Conservation (phyloP, 2,797 vertebrate species). For the Urophycis tenuis region DNA sequence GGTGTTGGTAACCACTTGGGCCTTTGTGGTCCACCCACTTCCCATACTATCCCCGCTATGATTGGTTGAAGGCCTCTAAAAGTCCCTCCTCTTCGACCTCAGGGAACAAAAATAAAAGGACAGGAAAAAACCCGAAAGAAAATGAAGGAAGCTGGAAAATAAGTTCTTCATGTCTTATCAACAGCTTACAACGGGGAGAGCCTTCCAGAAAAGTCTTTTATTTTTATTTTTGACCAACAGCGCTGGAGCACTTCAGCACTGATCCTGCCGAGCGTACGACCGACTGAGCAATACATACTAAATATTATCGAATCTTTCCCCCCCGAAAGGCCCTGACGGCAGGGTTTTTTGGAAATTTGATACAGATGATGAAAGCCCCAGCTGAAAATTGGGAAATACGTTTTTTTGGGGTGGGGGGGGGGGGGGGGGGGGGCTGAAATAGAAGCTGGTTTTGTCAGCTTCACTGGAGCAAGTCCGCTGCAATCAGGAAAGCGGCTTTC, state of each 20-base stretch:
- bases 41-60: neutral
- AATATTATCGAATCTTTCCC: constrained; percentile 56
- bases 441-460: constrained; percentile 46
- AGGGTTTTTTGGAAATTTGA: constrained; percentile 48
- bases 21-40: neutral
- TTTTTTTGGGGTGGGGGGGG: too few relatives aligned
- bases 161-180: constrained; percentile 44
- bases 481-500: constrained; percentile 32
- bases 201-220: constrained; percentile 45
- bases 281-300: constrained; percentile 53
- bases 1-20: neutral
- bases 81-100: neutral
- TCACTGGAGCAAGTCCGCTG: constrained; percentile 43
- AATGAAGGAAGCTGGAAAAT: constrained; percentile 42
- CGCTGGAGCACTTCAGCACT: constrained; percentile 24
- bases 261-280: constrained; percentile 31
- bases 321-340: constrained; percentile 36
- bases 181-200: constrained; percentile 38
- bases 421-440: constrained; percentile 45
- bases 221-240: constrained; percentile 30
- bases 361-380: constrained; percentile 49
- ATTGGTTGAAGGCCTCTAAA: neutral
- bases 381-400: constrained; percentile 24
- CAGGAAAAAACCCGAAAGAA: constrained; percentile 33
- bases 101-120: neutral